Conservation (phyloP, 30 jellyfish, hydroid and myxozoan genomes). For the Turritopsis dohrnii region DNA sequence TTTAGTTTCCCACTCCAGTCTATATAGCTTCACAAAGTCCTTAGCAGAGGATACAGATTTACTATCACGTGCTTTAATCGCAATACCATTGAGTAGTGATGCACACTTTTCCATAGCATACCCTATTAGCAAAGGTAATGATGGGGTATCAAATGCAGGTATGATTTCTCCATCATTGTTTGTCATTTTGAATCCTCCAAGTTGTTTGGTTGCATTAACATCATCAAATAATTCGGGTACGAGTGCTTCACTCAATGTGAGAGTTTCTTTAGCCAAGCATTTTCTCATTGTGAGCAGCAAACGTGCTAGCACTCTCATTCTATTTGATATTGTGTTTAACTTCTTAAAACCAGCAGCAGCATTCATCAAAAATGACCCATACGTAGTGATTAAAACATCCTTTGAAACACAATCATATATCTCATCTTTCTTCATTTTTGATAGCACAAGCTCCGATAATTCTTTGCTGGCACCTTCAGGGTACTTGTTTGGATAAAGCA, state of each 20-base stretch:
- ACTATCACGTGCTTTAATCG: neutral
- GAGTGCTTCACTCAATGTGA: neutral
- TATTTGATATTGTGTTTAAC: neutral
- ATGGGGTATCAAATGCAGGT: neutral
- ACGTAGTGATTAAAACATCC: slow-evolving; percentile 27
- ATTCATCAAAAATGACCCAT: neutral
- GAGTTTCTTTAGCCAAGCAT: neutral
- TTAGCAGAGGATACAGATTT: neutral
- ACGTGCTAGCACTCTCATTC: slow-evolving; percentile 45
- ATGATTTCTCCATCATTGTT: neutral
- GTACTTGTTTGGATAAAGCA: neutral
- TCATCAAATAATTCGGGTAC: slow-evolving; percentile 20
- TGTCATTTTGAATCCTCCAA: slow-evolving; percentile 18
- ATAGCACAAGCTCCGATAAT: neutral
- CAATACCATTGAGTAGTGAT: neutral
- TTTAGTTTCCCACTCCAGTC: neutral
- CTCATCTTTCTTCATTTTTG: slow-evolving; percentile 34
- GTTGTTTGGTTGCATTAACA: slow-evolving; percentile 25
- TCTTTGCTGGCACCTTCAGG: neutral
- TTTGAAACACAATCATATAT: slow-evolving; percentile 11
- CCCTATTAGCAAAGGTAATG: neutral
- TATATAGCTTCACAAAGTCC: neutral
- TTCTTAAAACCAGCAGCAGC: neutral
- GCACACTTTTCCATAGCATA: neutral
- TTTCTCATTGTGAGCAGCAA: slow-evolving; percentile 18